A percentile compares a stretch with the other conserved stretches of the same genome.
Conservation (phyloP, 2,113 vertebrate species). For the Macrotis lagotis region DNA sequence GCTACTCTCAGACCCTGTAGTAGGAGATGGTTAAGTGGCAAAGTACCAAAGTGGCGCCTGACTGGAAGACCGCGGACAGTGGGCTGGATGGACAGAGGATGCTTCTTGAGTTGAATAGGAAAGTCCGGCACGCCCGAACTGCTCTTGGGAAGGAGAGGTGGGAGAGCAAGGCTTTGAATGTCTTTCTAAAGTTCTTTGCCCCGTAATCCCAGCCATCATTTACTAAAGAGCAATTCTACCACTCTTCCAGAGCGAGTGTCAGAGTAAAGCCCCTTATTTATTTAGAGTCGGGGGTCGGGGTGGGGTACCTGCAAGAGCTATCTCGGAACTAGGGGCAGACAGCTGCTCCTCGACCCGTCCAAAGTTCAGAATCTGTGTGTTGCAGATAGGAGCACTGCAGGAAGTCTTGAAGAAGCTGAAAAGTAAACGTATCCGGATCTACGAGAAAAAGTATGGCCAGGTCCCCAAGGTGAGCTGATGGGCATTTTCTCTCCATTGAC, state of each 20-base stretch:
- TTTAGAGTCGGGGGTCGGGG: background rate
- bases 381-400: slow-evolving; percentile 88
- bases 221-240: background rate
- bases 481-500: background rate
- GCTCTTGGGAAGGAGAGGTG: background rate
- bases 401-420: slow-evolving; percentile 90
- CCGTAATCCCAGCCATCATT: background rate
- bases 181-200: background rate
- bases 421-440: slow-evolving; percentile 85
- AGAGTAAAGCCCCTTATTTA: background rate
- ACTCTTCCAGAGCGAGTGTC: background rate
- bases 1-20: background rate
- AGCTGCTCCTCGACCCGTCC: background rate
- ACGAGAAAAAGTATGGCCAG: slow-evolving; percentile 88
- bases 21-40: background rate
- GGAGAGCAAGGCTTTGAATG: background rate
- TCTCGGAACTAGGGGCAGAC: background rate
- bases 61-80: background rate
- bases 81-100: background rate
- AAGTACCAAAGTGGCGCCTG: slow-evolving; percentile 5
- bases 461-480: slow-evolving; percentile 85
- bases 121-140: background rate
- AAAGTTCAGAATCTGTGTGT: slow-evolving; percentile 64
- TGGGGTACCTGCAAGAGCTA: background rate
- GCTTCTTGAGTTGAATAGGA: background rate